phyloP scores from a whole-genome alignment of 2,797 vertebrate species.

The Phrynocephalus vlangalii region DNA sequence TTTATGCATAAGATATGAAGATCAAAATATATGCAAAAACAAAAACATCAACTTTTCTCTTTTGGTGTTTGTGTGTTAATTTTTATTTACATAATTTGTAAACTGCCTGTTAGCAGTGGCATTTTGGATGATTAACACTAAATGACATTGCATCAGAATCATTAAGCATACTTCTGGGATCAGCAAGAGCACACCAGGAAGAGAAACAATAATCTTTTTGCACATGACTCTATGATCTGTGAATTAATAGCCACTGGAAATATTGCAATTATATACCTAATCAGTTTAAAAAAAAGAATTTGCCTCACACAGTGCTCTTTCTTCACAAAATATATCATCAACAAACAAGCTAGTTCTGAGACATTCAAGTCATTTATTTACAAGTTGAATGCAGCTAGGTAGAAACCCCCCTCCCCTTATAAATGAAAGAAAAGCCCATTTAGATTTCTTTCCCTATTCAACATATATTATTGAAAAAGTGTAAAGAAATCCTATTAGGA shows the following conservation, averaged over 20 bases:
- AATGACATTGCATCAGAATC: neutral
- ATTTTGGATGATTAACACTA: neutral
- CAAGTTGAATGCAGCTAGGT: neutral
- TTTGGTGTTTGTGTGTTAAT: neutral
- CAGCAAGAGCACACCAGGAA: neutral
- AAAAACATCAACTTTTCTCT: neutral
- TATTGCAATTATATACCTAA: neutral
- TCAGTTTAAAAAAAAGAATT: neutral
- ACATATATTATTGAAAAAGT: neutral
- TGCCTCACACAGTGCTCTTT: neutral
- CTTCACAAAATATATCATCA: neutral
- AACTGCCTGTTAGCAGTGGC: neutral
- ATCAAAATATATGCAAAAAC: conserved; percentile 20
- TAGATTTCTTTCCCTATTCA: neutral
- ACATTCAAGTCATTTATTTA: neutral
- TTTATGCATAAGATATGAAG: neutral
- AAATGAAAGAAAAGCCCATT: neutral
- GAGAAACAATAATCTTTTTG: neutral
- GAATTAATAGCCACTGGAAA: neutral
- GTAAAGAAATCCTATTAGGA: neutral
- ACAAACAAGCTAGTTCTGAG: neutral
- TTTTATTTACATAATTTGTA: neutral
- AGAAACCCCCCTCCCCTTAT: neutral
- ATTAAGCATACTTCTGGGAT: neutral
- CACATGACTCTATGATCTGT: neutral